phyloP scores from a whole-genome alignment of 2,888 invertebrate genomes.

The Podabrus alpinus region DNA sequence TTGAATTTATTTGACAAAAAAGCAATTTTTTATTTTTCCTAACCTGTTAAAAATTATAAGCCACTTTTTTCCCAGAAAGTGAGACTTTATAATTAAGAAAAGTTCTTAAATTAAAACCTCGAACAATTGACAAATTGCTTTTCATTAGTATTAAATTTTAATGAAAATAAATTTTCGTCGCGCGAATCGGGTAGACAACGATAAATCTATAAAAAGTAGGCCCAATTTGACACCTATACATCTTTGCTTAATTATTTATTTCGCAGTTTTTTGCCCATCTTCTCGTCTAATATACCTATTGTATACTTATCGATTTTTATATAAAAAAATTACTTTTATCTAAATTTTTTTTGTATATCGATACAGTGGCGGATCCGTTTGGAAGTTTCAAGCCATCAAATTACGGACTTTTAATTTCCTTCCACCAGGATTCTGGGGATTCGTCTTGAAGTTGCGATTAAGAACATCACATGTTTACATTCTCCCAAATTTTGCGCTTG shows the following conservation, averaged over 20 bases:
- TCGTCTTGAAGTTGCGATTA: too few species aligned
- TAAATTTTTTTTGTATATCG: too few species aligned
- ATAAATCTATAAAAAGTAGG: not conserved
- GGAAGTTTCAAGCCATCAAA: too few species aligned
- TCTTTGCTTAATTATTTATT: not conserved
- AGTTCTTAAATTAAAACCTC: not conserved
- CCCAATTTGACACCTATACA: not conserved
- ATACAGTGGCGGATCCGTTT: too few species aligned
- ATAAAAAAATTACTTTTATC: too few species aligned
- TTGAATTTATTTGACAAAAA: not conserved
- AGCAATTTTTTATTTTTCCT: constrained; percentile 32
- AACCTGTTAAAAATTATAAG: constrained; percentile 34
- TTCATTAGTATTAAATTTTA: not conserved
- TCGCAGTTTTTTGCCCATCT: too few species aligned
- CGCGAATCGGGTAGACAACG: not conserved
- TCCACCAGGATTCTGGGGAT: too few species aligned
- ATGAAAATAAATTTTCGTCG: not conserved
- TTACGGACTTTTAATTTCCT: too few species aligned
- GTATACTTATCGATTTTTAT: too few species aligned
- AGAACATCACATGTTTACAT: too few species aligned
- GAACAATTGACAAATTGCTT: not conserved
- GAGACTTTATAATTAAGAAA: not conserved
- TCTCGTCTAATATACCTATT: too few species aligned
- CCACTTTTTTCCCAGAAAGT: not conserved
- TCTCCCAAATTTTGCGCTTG: too few species aligned